A percentile compares a stretch with the other conserved stretches of the same genome.
These are phyloP conservation scores for Ailurus styani DNA, from an alignment of 2,113 vertebrate genomes.

Conservation along the genomic window DNA sequence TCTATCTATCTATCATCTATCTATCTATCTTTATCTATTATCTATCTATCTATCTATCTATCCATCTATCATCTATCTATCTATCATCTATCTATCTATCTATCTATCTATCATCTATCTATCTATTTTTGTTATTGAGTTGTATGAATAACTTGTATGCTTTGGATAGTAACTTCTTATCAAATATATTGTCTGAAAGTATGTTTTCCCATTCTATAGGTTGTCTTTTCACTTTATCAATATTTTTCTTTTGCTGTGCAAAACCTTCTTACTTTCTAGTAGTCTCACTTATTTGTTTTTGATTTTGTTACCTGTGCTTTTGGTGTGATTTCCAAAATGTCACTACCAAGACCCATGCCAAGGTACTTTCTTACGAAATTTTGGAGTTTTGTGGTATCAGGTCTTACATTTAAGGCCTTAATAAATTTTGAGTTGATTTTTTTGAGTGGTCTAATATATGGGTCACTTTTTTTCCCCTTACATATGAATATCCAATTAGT, in stretches of 20 bases:
- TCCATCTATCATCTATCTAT: not conserved
- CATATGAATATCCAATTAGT: too few species aligned
- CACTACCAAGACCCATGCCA: not conserved
- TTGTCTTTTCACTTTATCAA: not conserved
- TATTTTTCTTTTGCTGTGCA: not conserved
- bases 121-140: not conserved
- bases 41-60: not conserved
- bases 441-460: too few species aligned
- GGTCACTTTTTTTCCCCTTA: too few species aligned
- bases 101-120: not conserved
- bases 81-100: not conserved
- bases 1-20: not conserved
- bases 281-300: too few species aligned
- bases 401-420: not conserved
- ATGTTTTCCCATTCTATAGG: not conserved
- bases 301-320: not conserved
- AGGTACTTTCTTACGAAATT: not conserved
- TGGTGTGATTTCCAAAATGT: not conserved
- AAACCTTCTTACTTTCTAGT: too few species aligned
- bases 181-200: not conserved
- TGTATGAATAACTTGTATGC: not conserved
- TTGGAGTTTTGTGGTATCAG: not conserved
- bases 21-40: not conserved
- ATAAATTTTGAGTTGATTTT: not conserved
- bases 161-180: not conserved